Conservation (phyloP, 2,113 vertebrate species). For the Cephalophus harveyi region DNA sequence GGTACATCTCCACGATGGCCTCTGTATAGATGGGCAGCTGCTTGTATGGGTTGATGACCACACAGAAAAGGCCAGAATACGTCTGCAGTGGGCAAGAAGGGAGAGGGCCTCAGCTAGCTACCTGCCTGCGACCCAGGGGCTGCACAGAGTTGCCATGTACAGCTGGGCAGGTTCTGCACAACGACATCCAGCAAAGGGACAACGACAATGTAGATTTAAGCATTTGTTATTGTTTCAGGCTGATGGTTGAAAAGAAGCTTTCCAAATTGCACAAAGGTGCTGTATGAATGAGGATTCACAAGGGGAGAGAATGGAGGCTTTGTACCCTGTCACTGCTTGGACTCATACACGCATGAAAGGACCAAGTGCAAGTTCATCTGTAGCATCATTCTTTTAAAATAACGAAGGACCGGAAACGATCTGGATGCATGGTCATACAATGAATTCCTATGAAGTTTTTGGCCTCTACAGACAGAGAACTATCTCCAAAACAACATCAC, state of each 20-base stretch:
- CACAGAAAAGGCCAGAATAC: constrained; percentile 94
- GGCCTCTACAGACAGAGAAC: neutral
- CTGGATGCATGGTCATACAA: rapidly evolving
- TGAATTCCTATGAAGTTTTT: rapidly evolving
- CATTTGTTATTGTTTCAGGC: neutral
- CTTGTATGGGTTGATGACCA: constrained; percentile 95
- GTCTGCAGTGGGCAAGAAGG: constrained; percentile 78
- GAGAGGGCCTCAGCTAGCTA: neutral
- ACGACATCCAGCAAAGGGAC: neutral
- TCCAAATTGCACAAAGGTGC: neutral
- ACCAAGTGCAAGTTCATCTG: rapidly evolving
- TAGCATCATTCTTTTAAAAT: neutral
- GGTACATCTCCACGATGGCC: constrained; percentile 94
- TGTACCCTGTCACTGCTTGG: neutral
- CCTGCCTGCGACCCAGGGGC: neutral
- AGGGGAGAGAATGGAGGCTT: neutral
- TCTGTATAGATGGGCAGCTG: constrained; percentile 94
- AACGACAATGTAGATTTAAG: rapidly evolving
- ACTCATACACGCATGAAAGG: neutral
- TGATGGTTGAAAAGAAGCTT: neutral
- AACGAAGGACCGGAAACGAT: neutral
- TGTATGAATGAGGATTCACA: neutral
- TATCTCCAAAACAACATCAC: neutral
- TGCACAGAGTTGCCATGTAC: rapidly evolving
- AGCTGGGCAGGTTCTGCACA: neutral